Evolutionary conservation across 1,140 invertebrate species (phyloP).

Genomic region (Phymorhynchus buccinoides): DNA sequence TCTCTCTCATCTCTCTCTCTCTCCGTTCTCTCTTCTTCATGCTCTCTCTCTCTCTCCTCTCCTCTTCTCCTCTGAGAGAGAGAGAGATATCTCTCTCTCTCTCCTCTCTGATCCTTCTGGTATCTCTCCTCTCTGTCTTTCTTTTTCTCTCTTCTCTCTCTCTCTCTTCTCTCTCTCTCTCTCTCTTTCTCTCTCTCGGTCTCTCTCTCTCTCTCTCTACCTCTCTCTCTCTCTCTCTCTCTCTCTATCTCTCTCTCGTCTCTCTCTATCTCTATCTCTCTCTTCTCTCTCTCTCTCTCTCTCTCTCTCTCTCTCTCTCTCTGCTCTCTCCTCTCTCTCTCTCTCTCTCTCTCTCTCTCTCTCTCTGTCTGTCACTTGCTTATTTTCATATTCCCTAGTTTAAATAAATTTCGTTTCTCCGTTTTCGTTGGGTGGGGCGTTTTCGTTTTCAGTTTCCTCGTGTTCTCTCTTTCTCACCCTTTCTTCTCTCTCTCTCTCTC

Average conservation of each 20-base stretch:
- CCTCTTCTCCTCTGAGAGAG: not conserved
- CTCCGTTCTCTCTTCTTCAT: not conserved
- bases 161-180: not conserved
- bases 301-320: not conserved
- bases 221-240: too few relatives aligned
- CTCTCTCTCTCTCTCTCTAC: too few relatives aligned
- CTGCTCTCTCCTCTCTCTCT: not conserved
- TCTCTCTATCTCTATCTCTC: not conserved
- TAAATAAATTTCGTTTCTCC: too few relatives aligned
- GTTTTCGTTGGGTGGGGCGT: too few relatives aligned
- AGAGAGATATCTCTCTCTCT: not conserved
- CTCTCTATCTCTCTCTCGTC: too few relatives aligned
- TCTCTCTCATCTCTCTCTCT: not conserved
- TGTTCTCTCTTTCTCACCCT: too few relatives aligned
- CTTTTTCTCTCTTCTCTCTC: not conserved
- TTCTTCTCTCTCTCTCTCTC: too few relatives aligned
- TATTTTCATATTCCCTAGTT: too few relatives aligned
- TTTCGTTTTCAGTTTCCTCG: too few relatives aligned
- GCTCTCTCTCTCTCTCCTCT: not conserved
- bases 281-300: not conserved
- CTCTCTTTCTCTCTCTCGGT: too few relatives aligned
- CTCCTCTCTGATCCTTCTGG: not conserved
- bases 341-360: not conserved
- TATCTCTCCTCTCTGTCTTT: not conserved
- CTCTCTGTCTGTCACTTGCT: too few relatives aligned